Conservation (phyloP, 2,888 invertebrate species). For the Hemicrepidius hirtus region DNA sequence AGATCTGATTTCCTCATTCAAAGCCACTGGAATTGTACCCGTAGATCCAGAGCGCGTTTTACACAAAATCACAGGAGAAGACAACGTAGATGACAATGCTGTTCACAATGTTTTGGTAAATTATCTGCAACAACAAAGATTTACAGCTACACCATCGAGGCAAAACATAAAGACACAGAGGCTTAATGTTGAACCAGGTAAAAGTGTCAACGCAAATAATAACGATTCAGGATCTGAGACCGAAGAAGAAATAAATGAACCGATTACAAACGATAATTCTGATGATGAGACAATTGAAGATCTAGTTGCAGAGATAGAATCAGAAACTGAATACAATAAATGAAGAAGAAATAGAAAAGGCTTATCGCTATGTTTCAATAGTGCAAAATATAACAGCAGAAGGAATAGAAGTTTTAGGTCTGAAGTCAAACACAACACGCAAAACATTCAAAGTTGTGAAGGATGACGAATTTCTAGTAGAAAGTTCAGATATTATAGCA, state of each 20-base stretch:
- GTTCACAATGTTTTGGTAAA: slow-evolving; percentile 23
- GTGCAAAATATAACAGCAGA: slow-evolving; percentile 6
- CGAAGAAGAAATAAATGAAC: neutral
- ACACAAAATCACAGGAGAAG: slow-evolving; percentile 43
- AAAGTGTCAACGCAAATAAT: slow-evolving; percentile 17
- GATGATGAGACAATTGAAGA: slow-evolving; percentile 13
- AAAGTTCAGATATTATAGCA: neutral
- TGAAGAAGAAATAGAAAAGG: slow-evolving; percentile 16
- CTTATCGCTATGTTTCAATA: slow-evolving; percentile 38
- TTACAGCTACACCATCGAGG: slow-evolving; percentile 45
- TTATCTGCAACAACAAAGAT: slow-evolving; percentile 51
- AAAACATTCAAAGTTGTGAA: slow-evolving; percentile 19
- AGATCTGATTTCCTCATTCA: slow-evolving; percentile 31
- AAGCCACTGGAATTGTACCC: slow-evolving; percentile 36
- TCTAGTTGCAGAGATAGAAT: slow-evolving; percentile 5
- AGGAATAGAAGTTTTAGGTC: slow-evolving; percentile 10
- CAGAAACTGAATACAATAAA: slow-evolving; percentile 3
- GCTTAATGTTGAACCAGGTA: slow-evolving; percentile 34
- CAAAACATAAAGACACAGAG: slow-evolving; percentile 39
- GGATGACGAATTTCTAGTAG: slow-evolving; percentile 20
- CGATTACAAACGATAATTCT: slow-evolving; percentile 14
- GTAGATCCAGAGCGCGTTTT: slow-evolving; percentile 44
- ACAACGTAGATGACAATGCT: neutral
- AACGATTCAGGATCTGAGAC: neutral
- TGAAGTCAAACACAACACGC: slow-evolving; percentile 22